Evolutionary conservation across 2,113 vertebrate species (phyloP), one percentile per base, ranked within the genome.

Genomic region (Melozone crissalis): DNA sequence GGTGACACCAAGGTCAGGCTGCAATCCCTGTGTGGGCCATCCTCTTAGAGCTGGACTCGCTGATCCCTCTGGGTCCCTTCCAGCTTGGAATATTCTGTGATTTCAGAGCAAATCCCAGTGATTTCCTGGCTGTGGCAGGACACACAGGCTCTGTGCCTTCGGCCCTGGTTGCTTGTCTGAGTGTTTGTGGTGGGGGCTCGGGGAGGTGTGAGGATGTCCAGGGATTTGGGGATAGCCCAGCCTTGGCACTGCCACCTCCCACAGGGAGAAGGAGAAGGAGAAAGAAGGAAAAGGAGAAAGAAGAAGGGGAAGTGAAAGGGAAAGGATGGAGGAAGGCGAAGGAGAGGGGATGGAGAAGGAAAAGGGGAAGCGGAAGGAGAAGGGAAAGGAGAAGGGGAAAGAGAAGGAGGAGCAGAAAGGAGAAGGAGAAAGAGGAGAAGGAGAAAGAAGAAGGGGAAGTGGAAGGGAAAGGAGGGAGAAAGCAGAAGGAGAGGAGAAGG

Each of bases 111-210:
- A 61, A 87, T 37, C 55, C 63, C 54, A 20, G 27, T 2, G 46
- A 37, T 77, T 61, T 35, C 57, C 58, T 1, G 2, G 33, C 83
- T 5, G 27, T 1, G 7, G 6, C 46, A 5, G 18, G 61, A 24
- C 11, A 2, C 44, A 3, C 44, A 13, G 5, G 0, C 31, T 20
- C 11, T 2, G 12, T 1, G 52, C 23, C 1, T 17, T 41, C 15
- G 0, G 22, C 20, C 41, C 62, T 46, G 8, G 0, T 6, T 15
- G 2, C 18, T 7, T 1, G 5, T 13, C 2, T 0, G 10, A 13
- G 6, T 61, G 62, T 41, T 47, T n/a, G 28, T 15, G 3, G 0
- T 0, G 1, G 47, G 39, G 27, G 8, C 20, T 18, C 3, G 7
- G 61, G 51, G 44, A 33, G 31, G 22, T 8, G 31, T 6, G 12